Evolutionary conservation across 2,888 invertebrate genomes (phyloP).

Genomic region (Dermolepida albohirtum): DNA sequence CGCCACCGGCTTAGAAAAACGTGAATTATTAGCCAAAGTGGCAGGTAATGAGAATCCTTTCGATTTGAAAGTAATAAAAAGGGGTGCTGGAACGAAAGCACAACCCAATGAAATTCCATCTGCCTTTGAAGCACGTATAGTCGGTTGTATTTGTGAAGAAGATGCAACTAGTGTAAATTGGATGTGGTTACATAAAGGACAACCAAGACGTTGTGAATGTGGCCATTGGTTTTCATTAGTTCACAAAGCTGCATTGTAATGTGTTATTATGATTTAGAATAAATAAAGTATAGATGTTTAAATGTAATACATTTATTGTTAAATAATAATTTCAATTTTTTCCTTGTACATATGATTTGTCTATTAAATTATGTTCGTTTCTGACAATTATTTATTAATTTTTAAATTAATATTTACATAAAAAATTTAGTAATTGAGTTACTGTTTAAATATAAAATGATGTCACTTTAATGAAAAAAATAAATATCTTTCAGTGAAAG

Average conservation of each 20-base stretch:
- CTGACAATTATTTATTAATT: no score
- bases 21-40: slow-evolving; percentile 86
- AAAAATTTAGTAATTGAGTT: no score
- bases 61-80: slow-evolving; percentile 84
- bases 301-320: slow-evolving; percentile 54
- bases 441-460: no score
- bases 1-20: slow-evolving; percentile 92
- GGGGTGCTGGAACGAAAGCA: slow-evolving; percentile 83
- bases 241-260: slow-evolving; percentile 79
- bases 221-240: slow-evolving; percentile 97
- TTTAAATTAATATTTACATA: no score
- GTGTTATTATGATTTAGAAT: slow-evolving; percentile 45
- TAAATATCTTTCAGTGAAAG: no score
- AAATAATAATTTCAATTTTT: slow-evolving; percentile 39
- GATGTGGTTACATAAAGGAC: slow-evolving; percentile 95
- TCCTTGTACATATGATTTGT: slow-evolving; percentile 45
- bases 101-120: slow-evolving; percentile 92
- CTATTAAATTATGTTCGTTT: slow-evolving; percentile 42
- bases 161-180: slow-evolving; percentile 90
- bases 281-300: slow-evolving; percentile 55
- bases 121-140: slow-evolving; percentile 87
- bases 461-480: no score
- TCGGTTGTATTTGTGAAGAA: slow-evolving; percentile 97
- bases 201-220: slow-evolving; percentile 93
- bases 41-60: slow-evolving; percentile 92